Conservation (phyloP, 2,888 invertebrate genomes). For the Coremacera marginata region DNA sequence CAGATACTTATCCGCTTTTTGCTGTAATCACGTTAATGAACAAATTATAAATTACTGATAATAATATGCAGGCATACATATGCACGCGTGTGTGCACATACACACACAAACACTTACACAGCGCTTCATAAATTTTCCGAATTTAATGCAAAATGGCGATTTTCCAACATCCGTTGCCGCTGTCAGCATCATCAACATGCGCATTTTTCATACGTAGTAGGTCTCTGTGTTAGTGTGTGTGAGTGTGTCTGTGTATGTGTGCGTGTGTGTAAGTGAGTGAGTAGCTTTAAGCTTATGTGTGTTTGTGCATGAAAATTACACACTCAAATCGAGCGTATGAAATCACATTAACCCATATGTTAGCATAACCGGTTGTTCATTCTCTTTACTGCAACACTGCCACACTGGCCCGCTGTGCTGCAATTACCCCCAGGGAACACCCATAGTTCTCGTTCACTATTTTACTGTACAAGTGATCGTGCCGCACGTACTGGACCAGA, state of each 20-base stretch:
- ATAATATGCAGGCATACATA: conserved; percentile 13
- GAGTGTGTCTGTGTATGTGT: background rate
- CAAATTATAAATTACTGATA: conserved; percentile 32
- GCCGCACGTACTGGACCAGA: background rate
- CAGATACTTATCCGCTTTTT: background rate
- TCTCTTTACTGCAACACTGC: background rate
- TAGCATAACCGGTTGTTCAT: background rate
- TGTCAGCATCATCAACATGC: background rate
- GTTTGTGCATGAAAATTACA: conserved; percentile 6
- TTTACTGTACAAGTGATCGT: background rate
- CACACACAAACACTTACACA: background rate
- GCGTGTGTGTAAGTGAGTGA: background rate
- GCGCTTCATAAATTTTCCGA: conserved; percentile 21
- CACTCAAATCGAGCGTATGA: conserved; percentile 22
- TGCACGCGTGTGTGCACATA: background rate
- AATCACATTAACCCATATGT: conserved; percentile 38
- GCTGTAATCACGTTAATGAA: conserved; percentile 35
- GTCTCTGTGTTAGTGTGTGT: background rate
- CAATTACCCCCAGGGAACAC: conserved; percentile 14
- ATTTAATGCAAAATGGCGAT: conserved; percentile 23
- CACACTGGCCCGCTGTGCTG: background rate
- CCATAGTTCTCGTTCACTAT: background rate
- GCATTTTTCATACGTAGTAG: background rate
- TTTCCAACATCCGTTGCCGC: conserved; percentile 24
- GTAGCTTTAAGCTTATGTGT: background rate